These are phyloP conservation scores for Protomyctophum bolini DNA, from an alignment of 2,113 vertebrate genomes.

Conservation along the genomic window DNA sequence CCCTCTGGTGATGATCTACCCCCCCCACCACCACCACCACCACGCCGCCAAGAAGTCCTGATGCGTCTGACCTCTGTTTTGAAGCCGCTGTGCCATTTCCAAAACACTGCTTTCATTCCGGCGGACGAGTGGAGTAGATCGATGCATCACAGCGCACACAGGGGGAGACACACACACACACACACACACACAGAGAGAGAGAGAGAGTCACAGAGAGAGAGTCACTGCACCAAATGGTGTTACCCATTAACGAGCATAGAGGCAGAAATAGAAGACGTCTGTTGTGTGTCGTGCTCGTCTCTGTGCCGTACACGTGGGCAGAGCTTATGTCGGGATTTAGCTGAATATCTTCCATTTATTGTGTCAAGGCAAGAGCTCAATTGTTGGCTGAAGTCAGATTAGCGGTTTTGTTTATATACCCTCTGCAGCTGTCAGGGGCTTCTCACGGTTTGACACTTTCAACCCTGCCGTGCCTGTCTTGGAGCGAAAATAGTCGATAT, in stretches of 20 bases:
- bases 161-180: constrained; percentile 20
- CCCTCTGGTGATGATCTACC: constrained; percentile 53
- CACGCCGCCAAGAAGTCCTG: background rate
- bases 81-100: constrained; percentile 12
- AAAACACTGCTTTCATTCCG: constrained; percentile 20
- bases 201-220: constrained; percentile 14
- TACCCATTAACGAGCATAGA: constrained; percentile 18
- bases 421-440: constrained; percentile 41
- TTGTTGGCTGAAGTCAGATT: constrained; percentile 71
- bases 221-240: constrained; percentile 19
- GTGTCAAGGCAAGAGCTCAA: constrained; percentile 58
- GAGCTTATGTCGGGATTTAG: constrained; percentile 75
- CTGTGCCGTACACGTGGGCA: constrained; percentile 52
- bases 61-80: constrained; percentile 28
- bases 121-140: background rate
- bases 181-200: background rate
- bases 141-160: background rate
- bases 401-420: constrained; percentile 59
- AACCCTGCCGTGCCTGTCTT: too few relatives aligned
- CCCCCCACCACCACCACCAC: constrained; percentile 35
- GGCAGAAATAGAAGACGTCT: constrained; percentile 48
- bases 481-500: too few relatives aligned
- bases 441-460: too few relatives aligned
- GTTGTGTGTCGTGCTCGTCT: constrained; percentile 41
- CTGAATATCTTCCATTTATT: constrained; percentile 68